phyloP scores from a whole-genome alignment of 2,888 invertebrate species.

The Amiota mariae region DNA sequence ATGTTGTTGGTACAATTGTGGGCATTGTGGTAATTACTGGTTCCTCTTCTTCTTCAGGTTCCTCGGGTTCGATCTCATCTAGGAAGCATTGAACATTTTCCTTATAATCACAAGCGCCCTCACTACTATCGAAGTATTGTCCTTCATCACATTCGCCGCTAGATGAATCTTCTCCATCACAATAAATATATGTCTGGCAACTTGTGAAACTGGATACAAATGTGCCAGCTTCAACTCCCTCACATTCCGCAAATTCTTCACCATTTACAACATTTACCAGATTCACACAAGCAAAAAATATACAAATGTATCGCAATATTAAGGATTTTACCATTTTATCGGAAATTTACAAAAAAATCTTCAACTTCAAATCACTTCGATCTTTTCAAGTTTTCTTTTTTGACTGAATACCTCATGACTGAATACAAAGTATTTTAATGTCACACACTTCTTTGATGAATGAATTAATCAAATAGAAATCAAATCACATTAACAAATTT shows the following conservation, averaged over 20 bases:
- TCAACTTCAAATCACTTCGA: not conserved
- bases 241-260: conserved; percentile 58
- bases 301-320: not conserved
- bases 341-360: not conserved
- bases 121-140: conserved; percentile 60
- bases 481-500: conserved; percentile 2
- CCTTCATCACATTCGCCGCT: conserved; percentile 61
- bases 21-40: conserved; percentile 40
- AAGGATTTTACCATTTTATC: conserved; percentile 1
- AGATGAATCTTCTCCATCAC: conserved; percentile 61
- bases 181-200: conserved; percentile 68
- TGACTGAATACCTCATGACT: not conserved
- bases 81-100: conserved; percentile 61
- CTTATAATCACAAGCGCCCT: conserved; percentile 56
- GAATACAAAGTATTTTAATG: not conserved
- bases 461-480: conserved; percentile 9
- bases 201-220: conserved; percentile 60
- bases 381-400: not conserved
- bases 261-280: not conserved
- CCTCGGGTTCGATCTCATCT: conserved; percentile 52
- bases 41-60: conserved; percentile 33
- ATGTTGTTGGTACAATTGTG: conserved; percentile 26
- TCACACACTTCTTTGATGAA: not conserved
- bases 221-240: conserved; percentile 45
- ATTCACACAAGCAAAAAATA: not conserved